Evolutionary conservation across 1,140 invertebrate species (phyloP), one percentile per base, ranked within the genome.

Genomic region (Tetranychus cinnabarinus): DNA sequence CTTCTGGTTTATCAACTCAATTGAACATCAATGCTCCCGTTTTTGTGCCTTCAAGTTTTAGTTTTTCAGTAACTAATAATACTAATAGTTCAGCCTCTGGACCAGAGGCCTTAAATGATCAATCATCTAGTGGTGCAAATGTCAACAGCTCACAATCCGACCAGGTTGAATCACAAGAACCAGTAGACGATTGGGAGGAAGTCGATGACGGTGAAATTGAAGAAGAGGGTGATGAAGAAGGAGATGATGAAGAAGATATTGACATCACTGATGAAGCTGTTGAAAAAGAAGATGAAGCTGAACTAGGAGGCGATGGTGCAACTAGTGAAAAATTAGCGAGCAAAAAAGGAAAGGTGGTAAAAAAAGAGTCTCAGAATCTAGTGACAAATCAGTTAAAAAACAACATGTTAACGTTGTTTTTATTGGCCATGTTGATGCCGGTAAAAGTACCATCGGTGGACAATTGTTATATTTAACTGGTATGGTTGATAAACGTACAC

Each of bases 381-480:
- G 47, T 23, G 55, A 60, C 55, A 56, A 31, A 55, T 33, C 35
- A 60, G 45, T 15, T 15, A 58, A 35, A 77, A 97, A 97, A 68
- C 93, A 99, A 75, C 92, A 97, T 74, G 84, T 99, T 47, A 99
- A 99, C 77, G 88, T 99, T 69, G 92, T 99, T 63, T 98, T 99
- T 72, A 98, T 99, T 75, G 96, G 96, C 60, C 96, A 99, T 76
- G 96, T 99, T 67, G 90, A 99, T 82, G 96, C 96, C 72, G 96
- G 96, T 34, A 99, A 99, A 78, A 98, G 93, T 67, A 99, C 96
- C 48, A 99, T 99, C 74, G 95, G 96, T 62, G 96, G 96, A 65
- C 95, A 99, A 76, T 91, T 99, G 62, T 92, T 99, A 90, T 93
- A 89, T 56, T 75, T 98, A 60, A 99, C 96, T 42, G 96, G 96